Conservation (phyloP, 1,140 invertebrate species). For the Caenorhabditis inopinata region DNA sequence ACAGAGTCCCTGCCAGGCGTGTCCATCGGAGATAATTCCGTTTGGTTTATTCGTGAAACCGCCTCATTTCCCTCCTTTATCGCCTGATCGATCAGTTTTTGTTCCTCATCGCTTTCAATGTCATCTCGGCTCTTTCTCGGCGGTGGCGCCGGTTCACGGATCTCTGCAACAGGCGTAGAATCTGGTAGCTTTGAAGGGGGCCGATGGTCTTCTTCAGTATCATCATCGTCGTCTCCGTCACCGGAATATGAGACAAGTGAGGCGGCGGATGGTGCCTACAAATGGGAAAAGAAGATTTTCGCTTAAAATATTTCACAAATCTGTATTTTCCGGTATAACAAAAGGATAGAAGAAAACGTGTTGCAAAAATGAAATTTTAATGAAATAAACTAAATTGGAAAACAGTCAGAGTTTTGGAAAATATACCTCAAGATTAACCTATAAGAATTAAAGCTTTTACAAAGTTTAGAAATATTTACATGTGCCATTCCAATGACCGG, state of each 20-base stretch:
- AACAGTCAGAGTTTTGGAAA: too few species aligned
- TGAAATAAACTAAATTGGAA: too few species aligned
- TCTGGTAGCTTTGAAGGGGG: neutral
- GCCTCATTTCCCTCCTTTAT: neutral
- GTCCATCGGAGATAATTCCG: neutral
- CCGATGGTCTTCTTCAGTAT: neutral
- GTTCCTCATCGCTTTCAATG: neutral
- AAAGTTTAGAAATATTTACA: neutral
- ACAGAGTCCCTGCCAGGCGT: neutral
- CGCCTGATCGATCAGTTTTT: slow-evolving; percentile 13
- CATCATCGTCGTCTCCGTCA: slow-evolving; percentile 27
- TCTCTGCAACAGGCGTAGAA: neutral
- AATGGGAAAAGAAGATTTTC: neutral
- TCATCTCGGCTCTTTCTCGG: neutral
- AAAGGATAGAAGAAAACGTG: too few species aligned
- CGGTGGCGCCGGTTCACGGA: neutral
- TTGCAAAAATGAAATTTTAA: too few species aligned
- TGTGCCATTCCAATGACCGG: neutral
- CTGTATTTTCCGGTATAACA: too few species aligned
- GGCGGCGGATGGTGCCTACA: neutral
- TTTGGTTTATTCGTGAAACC: neutral
- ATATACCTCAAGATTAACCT: too few species aligned
- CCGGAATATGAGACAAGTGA: slow-evolving; percentile 28
- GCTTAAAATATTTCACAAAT: too few species aligned
- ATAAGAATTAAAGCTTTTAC: too few species aligned